phyloP scores from a whole-genome alignment of 2,888 invertebrate species.

The Drosophila lacicola region DNA sequence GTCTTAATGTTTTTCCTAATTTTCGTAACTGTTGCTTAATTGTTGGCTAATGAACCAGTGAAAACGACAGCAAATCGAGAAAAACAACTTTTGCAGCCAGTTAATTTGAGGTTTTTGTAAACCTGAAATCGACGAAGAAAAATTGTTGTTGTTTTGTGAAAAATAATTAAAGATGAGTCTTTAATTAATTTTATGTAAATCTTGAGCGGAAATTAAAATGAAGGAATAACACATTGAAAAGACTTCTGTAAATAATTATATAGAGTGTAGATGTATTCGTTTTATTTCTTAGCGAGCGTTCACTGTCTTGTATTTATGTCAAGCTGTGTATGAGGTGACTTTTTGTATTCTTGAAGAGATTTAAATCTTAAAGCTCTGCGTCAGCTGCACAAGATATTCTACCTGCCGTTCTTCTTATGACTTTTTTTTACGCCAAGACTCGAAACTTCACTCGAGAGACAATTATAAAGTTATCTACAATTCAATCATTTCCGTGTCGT shows the following conservation, averaged over 20 bases:
- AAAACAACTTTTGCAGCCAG: constrained; percentile 41
- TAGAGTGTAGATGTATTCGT: not conserved
- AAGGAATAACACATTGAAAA: not conserved
- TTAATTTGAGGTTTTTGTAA: constrained; percentile 13
- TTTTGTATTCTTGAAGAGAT: constrained; percentile 10
- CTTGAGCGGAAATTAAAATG: not conserved
- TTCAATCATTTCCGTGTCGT: constrained; percentile 57
- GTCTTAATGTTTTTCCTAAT: constrained; percentile 31
- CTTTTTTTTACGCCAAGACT: constrained; percentile 1
- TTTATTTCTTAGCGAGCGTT: not conserved
- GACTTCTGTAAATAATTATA: too few species aligned
- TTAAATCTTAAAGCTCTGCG: constrained; percentile 25
- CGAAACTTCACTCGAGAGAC: constrained; percentile 21
- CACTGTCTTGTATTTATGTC: constrained; percentile 8
- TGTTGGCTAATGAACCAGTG: constrained; percentile 41
- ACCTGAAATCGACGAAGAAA: constrained; percentile 30
- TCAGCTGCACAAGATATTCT: constrained; percentile 31
- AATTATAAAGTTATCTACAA: constrained; percentile 59
- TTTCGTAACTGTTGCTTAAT: constrained; percentile 45
- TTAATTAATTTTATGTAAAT: constrained; percentile 6
- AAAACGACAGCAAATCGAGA: constrained; percentile 40
- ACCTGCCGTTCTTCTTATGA: constrained; percentile 22
- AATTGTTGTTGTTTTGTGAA: constrained; percentile 4
- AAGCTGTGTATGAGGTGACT: constrained; percentile 8
- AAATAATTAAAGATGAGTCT: not conserved